phyloP scores from a whole-genome alignment of 1,140 invertebrate species.

The Ctenoplectra terminalis region DNA sequence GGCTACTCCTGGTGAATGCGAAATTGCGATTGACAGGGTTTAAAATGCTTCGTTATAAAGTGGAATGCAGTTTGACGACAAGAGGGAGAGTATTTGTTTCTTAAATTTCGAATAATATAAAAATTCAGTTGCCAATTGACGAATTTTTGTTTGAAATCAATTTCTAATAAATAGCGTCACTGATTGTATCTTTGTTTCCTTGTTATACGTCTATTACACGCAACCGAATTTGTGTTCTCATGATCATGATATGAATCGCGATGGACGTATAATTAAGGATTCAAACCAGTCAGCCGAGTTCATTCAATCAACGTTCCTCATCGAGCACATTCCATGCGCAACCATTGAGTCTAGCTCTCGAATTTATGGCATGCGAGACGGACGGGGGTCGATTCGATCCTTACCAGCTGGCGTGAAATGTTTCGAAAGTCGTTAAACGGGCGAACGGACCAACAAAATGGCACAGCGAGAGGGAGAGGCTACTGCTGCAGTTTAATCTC shows the following conservation, averaged over 20 bases:
- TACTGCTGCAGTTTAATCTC: conserved; percentile 12
- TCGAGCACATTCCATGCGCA: conserved; percentile 5
- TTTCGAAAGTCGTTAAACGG: conserved; percentile 16
- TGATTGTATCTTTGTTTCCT: neutral
- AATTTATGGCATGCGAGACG: conserved; percentile 19
- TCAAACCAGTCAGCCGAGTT: neutral
- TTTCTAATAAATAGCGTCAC: neutral
- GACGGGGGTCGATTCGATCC: neutral
- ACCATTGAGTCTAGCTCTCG: neutral
- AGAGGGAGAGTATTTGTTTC: too few species aligned
- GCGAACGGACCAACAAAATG: neutral
- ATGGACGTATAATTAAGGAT: conserved; percentile 35
- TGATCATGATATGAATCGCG: conserved; percentile 4
- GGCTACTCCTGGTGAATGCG: neutral
- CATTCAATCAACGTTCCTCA: conserved; percentile 25
- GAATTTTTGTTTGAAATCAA: too few species aligned
- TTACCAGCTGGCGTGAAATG: neutral
- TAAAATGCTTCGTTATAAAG: too few species aligned
- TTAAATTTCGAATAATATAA: too few species aligned
- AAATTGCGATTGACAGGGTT: neutral
- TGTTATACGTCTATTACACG: conserved; percentile 8
- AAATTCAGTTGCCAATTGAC: too few species aligned
- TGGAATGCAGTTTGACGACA: too few species aligned
- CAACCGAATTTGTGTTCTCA: neutral
- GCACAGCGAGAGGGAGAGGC: neutral